phyloP scores from a whole-genome alignment of 2,797 vertebrate species.

The Rhynchotus rufescens region DNA sequence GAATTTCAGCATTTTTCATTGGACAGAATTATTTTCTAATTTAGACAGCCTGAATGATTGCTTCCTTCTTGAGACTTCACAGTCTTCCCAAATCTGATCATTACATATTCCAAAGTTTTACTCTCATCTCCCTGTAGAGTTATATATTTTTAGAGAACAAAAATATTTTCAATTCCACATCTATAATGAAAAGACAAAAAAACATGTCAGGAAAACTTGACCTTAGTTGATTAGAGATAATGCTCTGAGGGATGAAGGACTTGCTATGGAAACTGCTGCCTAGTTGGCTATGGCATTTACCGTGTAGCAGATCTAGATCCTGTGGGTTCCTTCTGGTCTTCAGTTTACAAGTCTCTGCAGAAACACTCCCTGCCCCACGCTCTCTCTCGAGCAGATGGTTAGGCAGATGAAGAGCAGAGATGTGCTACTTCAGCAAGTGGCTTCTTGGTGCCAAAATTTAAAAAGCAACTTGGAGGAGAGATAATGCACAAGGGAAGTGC shows the following conservation, averaged over 20 bases:
- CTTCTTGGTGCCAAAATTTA: not conserved
- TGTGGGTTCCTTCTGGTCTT: not conserved
- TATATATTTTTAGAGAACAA: not conserved
- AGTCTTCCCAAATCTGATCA: not conserved
- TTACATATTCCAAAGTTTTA: not conserved
- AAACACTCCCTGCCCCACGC: not conserved
- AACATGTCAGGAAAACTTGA: not conserved
- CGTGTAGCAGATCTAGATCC: not conserved
- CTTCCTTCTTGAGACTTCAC: not conserved
- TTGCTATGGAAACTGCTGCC: not conserved
- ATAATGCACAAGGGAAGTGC: not conserved
- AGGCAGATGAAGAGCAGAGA: slow-evolving; percentile 54
- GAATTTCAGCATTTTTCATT: not conserved
- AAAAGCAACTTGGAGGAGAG: not conserved
- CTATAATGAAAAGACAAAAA: not conserved
- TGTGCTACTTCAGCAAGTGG: not conserved
- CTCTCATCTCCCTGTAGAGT: not conserved
- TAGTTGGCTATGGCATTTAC: not conserved
- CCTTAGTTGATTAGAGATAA: not conserved
- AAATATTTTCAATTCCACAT: not conserved
- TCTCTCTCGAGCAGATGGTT: slow-evolving; percentile 22
- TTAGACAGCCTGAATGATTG: not conserved
- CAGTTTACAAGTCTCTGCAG: slow-evolving; percentile 13
- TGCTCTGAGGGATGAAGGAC: not conserved
- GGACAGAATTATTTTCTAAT: not conserved